These are phyloP conservation scores for Climacteris rufus DNA, from an alignment of 2,113 vertebrate genomes.

Conservation along the genomic window DNA sequence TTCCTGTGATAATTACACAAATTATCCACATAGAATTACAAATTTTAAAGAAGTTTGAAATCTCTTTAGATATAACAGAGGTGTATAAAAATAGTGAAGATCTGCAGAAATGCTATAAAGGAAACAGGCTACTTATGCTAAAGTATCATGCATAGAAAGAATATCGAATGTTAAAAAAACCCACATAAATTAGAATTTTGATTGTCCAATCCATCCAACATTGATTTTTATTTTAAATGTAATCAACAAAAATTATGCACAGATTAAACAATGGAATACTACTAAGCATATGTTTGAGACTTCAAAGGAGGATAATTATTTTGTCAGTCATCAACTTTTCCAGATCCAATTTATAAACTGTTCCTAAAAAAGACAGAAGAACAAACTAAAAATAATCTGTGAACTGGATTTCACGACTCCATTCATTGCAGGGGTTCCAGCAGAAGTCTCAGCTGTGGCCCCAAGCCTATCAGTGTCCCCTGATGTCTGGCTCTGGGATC, in stretches of 20 bases:
- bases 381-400: background rate
- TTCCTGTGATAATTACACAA: conserved; percentile 6
- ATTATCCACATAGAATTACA: background rate
- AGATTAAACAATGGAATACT: conserved; percentile 51
- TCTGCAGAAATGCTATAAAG: background rate
- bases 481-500: background rate
- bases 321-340: conserved; percentile 31
- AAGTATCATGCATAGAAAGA: background rate
- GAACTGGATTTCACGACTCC: conserved; percentile 1
- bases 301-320: conserved; percentile 6
- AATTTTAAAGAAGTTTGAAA: background rate
- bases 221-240: conserved; percentile 68
- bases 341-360: conserved; percentile 33
- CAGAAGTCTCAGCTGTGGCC: background rate
- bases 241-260: conserved; percentile 63
- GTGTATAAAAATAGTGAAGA: background rate
- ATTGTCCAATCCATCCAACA: conserved; percentile 45
- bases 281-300: conserved; percentile 7
- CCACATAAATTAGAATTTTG: conserved; percentile 35
- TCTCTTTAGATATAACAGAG: background rate
- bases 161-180: conserved; percentile 19
- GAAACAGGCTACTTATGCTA: background rate
- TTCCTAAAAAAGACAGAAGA: conserved; percentile 31
- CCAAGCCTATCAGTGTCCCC: background rate
- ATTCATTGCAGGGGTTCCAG: background rate